Conservation (phyloP, 1,140 invertebrate genomes). For the Littorina saxatilis region DNA sequence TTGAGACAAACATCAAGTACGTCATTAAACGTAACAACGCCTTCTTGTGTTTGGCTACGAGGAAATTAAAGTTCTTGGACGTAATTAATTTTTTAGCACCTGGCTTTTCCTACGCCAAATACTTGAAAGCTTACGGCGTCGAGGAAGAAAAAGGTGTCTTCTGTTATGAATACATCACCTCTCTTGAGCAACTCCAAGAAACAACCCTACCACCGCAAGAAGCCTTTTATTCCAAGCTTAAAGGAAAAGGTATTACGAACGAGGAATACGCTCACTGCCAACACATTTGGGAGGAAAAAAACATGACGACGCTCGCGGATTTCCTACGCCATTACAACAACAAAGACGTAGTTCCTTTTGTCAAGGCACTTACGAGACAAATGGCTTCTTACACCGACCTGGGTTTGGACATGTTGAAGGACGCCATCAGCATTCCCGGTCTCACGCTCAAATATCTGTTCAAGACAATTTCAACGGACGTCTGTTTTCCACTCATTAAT, state of each 20-base stretch:
- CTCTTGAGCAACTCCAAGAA: too few species aligned
- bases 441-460: slow-evolving; percentile 45
- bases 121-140: slow-evolving; percentile 47
- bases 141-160: too few species aligned
- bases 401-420: slow-evolving; percentile 50
- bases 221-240: slow-evolving; percentile 40
- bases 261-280: slow-evolving; percentile 44
- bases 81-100: slow-evolving; percentile 49
- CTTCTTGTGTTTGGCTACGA: slow-evolving; percentile 39
- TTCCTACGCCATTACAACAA: slow-evolving; percentile 54
- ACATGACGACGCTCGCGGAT: slow-evolving; percentile 47
- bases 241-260: slow-evolving; percentile 26
- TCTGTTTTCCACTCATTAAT: slow-evolving; percentile 44
- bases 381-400: slow-evolving; percentile 36
- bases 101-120: too few species aligned
- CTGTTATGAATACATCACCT: too few species aligned
- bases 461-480: slow-evolving; percentile 21
- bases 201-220: slow-evolving; percentile 41
- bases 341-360: slow-evolving; percentile 42
- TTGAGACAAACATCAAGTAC: not conserved
- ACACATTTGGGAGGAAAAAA: slow-evolving; percentile 44
- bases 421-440: slow-evolving; percentile 44
- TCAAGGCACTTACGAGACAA: slow-evolving; percentile 44
- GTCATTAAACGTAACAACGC: slow-evolving; percentile 45
- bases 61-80: slow-evolving; percentile 47